phyloP scores from a whole-genome alignment of 2,888 invertebrate species.

The Polia nebulosa region DNA sequence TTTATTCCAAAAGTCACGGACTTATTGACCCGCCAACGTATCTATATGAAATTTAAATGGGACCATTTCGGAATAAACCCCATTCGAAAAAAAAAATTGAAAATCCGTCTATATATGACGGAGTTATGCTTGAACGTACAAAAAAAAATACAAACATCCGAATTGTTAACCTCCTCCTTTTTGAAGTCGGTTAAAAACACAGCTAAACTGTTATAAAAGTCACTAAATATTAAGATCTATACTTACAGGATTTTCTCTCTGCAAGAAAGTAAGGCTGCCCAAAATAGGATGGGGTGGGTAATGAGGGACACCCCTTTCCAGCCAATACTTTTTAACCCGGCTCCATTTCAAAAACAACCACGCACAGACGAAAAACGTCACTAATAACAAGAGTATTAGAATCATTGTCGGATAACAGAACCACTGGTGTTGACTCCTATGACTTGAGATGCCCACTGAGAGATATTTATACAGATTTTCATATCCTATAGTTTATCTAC shows the following conservation, averaged over 20 bases:
- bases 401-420: slow-evolving; percentile 35
- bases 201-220: too few species aligned
- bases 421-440: not conserved
- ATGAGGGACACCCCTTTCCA: slow-evolving; percentile 69
- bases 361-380: not conserved
- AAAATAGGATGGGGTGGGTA: slow-evolving; percentile 69
- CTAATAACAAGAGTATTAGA: slow-evolving; percentile 17
- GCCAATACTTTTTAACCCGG: slow-evolving; percentile 71
- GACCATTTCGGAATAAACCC: too few species aligned
- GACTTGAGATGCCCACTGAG: slow-evolving; percentile 14
- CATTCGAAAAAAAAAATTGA: too few species aligned
- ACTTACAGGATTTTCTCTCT: slow-evolving; percentile 73
- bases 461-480: slow-evolving; percentile 15
- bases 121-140: too few species aligned
- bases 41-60: too few species aligned
- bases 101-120: too few species aligned
- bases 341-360: slow-evolving; percentile 66
- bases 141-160: too few species aligned
- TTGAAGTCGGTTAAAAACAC: too few species aligned
- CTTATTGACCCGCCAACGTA: too few species aligned
- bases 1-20: too few species aligned
- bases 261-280: slow-evolving; percentile 76
- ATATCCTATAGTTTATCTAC: slow-evolving; percentile 28
- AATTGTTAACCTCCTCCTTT: too few species aligned
- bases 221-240: not conserved